A percentile compares a stretch with the other conserved stretches of the same genome.
phyloP scores from a whole-genome alignment of 37 sponge, comb jelly and placozoan genomes.

The Bolinopsis microptera region DNA sequence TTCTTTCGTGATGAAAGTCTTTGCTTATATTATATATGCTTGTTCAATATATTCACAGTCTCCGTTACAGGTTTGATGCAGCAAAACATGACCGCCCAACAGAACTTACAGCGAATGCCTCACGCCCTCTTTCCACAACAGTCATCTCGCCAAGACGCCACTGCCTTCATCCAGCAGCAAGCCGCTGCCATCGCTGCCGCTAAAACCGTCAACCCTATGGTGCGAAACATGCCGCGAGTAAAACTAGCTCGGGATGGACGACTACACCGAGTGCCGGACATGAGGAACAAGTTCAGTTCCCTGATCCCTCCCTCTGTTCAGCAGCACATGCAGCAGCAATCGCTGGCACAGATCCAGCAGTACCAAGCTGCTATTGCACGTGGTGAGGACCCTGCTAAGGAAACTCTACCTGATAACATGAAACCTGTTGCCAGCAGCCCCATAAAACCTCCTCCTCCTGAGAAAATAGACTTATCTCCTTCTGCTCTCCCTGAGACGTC shows the following conservation, averaged over 20 bases:
- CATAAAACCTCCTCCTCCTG: background rate
- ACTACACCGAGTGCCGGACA: slow-evolving; percentile 32
- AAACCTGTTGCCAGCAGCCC: background rate
- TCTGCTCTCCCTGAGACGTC: background rate
- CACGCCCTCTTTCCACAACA: slow-evolving; percentile 6
- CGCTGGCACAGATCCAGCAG: slow-evolving; percentile 57
- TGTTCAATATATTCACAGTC: too few species aligned
- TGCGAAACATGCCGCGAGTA: slow-evolving; percentile 1
- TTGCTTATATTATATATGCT: too few species aligned
- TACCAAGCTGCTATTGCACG: slow-evolving; percentile 38
- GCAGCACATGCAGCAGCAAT: slow-evolving; percentile 66
- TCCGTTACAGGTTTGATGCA: slow-evolving; percentile 29
- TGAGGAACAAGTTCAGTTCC: background rate
- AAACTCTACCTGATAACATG: slow-evolving; percentile 55
- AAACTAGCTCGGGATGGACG: slow-evolving; percentile 40
- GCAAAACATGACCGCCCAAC: background rate
- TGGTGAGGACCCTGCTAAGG: slow-evolving; percentile 32
- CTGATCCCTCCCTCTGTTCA: slow-evolving; percentile 59
- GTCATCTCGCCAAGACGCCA: background rate
- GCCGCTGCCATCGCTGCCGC: background rate
- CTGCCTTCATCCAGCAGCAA: slow-evolving; percentile 52
- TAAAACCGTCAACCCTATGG: background rate
- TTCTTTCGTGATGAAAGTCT: too few species aligned
- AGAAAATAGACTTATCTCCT: background rate
- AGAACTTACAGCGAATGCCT: background rate